phyloP scores from a whole-genome alignment of 1,140 invertebrate genomes.

The Calliopsis andreniformis region DNA sequence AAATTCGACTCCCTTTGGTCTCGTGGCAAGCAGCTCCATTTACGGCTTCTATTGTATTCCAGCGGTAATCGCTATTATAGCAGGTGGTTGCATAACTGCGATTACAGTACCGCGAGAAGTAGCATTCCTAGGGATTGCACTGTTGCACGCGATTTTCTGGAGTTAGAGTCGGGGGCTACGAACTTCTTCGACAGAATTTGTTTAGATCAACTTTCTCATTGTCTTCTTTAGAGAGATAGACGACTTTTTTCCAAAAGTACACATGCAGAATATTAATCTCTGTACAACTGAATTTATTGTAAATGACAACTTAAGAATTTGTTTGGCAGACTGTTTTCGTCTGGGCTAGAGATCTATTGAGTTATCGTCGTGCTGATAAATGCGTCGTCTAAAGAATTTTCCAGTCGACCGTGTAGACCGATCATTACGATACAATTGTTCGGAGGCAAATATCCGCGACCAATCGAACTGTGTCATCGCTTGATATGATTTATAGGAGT shows the following conservation, averaged over 20 bases:
- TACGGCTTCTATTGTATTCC: slow-evolving; percentile 65
- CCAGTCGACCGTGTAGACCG: slow-evolving; percentile 54
- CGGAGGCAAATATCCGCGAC: slow-evolving; percentile 67
- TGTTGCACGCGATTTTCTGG: slow-evolving; percentile 59
- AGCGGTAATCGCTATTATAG: slow-evolving; percentile 73
- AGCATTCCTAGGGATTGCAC: slow-evolving; percentile 52
- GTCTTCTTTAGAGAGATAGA: background rate
- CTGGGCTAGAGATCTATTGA: background rate
- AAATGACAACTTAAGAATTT: background rate
- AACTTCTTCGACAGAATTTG: slow-evolving; percentile 29
- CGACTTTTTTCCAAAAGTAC: no score
- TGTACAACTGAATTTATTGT: no score
- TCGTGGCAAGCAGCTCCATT: slow-evolving; percentile 41
- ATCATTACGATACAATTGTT: slow-evolving; percentile 66
- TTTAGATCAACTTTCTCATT: background rate
- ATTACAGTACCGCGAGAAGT: slow-evolving; percentile 64
- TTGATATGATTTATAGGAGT: slow-evolving; percentile 25
- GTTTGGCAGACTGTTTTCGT: background rate
- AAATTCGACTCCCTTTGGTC: background rate
- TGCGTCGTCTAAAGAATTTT: slow-evolving; percentile 50
- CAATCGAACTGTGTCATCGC: slow-evolving; percentile 68
- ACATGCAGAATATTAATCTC: no score
- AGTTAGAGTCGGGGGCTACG: slow-evolving; percentile 35
- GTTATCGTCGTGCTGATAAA: slow-evolving; percentile 12
- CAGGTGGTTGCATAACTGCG: slow-evolving; percentile 72